Evolutionary conservation across 2,797 vertebrate species (phyloP).

Genomic region (Coregonus sp.): DNA sequence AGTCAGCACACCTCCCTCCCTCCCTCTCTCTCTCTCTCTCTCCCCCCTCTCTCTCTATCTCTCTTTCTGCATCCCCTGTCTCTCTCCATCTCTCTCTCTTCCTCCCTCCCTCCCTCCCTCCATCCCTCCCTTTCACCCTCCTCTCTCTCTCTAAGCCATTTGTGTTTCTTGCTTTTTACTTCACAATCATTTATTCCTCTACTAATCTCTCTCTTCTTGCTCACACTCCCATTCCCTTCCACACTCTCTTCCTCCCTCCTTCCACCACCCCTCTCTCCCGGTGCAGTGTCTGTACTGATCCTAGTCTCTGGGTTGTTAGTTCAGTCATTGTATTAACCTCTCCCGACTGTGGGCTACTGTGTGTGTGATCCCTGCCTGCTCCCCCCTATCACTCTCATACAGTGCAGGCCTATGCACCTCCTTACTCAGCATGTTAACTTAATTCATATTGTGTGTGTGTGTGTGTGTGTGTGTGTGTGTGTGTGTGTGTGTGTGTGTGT

Average conservation of each 20-base stretch:
- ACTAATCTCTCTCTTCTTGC: constrained; percentile 14
- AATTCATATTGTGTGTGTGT: too few species aligned
- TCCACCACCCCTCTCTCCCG: background rate
- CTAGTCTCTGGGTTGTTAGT: too few species aligned
- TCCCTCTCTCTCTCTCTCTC: constrained; percentile 16
- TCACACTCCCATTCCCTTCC: constrained; percentile 15
- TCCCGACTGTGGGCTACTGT: too few species aligned
- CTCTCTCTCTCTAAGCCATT: constrained; percentile 8
- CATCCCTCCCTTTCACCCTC: too few species aligned
- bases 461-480: too few species aligned
- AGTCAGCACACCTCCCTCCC: constrained; percentile 45
- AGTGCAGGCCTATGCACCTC: too few species aligned
- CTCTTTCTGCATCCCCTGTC: background rate
- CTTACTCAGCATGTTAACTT: too few species aligned
- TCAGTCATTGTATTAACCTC: too few species aligned
- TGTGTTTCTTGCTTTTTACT: background rate
- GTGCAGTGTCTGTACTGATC: too few species aligned
- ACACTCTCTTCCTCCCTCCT: background rate
- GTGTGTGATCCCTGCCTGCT: too few species aligned
- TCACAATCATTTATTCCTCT: constrained; percentile 1
- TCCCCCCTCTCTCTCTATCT: constrained; percentile 8
- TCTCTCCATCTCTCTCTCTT: constrained; percentile 4
- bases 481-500: too few species aligned
- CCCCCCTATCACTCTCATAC: too few species aligned
- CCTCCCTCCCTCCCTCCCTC: background rate